Evolutionary conservation across 2,113 vertebrate species (phyloP), one percentile per base, ranked within the genome.

Genomic region (Ctenodactylus gundi): DNA sequence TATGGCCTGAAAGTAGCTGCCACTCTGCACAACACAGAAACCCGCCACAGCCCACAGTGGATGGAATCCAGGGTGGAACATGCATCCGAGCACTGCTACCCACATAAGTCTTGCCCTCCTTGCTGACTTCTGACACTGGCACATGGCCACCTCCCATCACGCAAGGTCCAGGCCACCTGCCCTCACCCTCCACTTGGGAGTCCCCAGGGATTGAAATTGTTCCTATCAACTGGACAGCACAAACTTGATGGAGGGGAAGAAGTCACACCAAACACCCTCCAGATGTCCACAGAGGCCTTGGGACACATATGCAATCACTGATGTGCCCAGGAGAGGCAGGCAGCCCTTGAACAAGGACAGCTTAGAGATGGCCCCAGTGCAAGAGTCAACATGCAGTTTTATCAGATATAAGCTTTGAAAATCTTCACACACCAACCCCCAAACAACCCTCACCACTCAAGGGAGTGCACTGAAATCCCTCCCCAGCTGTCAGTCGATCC

Each of bases 181-280:
- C 64, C 62, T 72, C 34, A 7, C 15, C 25, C 39, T 65, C 85
- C 67, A 44, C 27, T 11, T 23, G 11, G 3, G 31, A 46, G 68
- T 8, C 27, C 85, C 78, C 25, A 41, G 46, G 62, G 27, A 36
- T 25, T 12, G 31, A 14, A 49, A 64, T 12, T 14, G 46, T 18
- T 31, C 15, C 2, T 13, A 2, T 20, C 41, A 4, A 41, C 34
- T 0, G 0, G 46, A 21, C 25, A 5, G 65, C 57, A 36, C 3
- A 3, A 46, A 17, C 46, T 10, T 4, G 13, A 11, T 2, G 53
- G 27, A 20, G 67, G 73, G 13, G 46, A 18, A 10, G 11, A 39
- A 36, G 49, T 58, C 41, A 25, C 14, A 8, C 12, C 8, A 2
- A 39, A 57, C 17, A 36, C 11, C 9, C 34, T 65, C 4, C 7